phyloP scores from a whole-genome alignment of 2,113 vertebrate genomes.

The Candoia aspera region DNA sequence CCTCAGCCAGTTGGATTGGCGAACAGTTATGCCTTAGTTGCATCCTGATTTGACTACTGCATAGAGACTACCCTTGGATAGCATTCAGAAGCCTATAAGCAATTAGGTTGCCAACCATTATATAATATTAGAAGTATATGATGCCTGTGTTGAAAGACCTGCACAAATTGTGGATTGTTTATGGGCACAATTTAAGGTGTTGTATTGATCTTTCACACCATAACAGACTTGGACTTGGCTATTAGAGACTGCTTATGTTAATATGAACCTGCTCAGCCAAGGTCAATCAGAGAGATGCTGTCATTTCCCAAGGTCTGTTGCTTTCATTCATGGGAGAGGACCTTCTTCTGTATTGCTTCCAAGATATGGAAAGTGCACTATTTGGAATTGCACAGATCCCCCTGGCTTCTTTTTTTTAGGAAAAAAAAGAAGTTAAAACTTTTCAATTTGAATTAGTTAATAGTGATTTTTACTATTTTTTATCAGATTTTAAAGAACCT shows the following conservation, averaged over 20 bases:
- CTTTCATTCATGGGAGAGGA: not conserved
- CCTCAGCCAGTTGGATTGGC: not conserved
- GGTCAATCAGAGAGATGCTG: not conserved
- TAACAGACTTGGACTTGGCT: not conserved
- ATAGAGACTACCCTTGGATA: not conserved
- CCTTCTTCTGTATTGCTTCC: not conserved
- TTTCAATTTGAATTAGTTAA: no score
- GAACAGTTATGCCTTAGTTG: not conserved
- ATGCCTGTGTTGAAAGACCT: not conserved
- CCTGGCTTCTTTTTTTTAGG: no score
- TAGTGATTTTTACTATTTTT: no score
- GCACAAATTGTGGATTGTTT: not conserved
- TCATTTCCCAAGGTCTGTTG: not conserved
- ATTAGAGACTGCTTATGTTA: not conserved
- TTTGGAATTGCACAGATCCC: not conserved
- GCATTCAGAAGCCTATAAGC: not conserved
- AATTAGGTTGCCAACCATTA: not conserved
- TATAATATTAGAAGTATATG: not conserved
- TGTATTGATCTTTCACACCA: not conserved
- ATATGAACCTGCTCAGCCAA: not conserved
- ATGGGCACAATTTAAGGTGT: not conserved
- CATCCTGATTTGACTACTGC: not conserved
- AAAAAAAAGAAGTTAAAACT: no score
- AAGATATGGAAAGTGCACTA: not conserved
- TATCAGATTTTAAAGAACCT: not conserved